Percentiles rank a stretch among this genome's conserved stretches.
These are phyloP conservation scores for Albula glossodonta DNA, from an alignment of 2,113 vertebrate genomes.

Conservation along the genomic window DNA sequence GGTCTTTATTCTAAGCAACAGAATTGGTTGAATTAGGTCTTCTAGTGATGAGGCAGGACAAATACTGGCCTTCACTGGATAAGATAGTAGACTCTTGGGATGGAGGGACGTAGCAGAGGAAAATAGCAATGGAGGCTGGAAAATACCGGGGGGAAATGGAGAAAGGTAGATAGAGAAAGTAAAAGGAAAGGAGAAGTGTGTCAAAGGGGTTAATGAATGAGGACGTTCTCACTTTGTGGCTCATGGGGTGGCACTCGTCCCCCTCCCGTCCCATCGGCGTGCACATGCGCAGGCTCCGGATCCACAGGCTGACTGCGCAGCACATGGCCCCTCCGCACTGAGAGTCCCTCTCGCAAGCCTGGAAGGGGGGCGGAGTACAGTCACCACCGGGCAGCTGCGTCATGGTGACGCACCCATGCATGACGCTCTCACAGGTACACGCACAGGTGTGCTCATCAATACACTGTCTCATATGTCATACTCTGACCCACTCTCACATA, in stretches of 20 bases:
- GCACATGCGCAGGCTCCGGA: constrained; percentile 87
- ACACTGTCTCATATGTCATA: constrained; percentile 33
- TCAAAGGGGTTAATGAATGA: background rate
- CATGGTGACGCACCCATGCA: background rate
- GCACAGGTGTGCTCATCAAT: background rate
- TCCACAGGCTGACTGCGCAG: constrained; percentile 93
- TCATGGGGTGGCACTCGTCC: constrained; percentile 88
- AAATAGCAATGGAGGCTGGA: too few species aligned
- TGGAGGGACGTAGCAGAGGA: too few species aligned
- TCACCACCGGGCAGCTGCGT: background rate
- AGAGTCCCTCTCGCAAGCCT: constrained; percentile 83
- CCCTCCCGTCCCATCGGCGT: constrained; percentile 83
- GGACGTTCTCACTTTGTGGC: constrained; percentile 80
- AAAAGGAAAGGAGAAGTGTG: background rate
- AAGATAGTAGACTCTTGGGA: too few species aligned
- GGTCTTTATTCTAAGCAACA: too few species aligned
- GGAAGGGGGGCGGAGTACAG: background rate
- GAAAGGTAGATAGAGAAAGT: background rate
- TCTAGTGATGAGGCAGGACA: too few species aligned
- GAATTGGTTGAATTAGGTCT: too few species aligned
- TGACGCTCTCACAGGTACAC: background rate
- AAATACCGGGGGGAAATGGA: background rate
- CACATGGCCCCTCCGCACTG: constrained; percentile 90
- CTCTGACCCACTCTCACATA: constrained; percentile 35
- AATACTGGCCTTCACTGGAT: too few species aligned